Percentiles rank a stretch among this genome's conserved stretches.
Evolutionary conservation across 2,888 invertebrate genomes (phyloP).

Genomic region (Stratiomys singularior): DNA sequence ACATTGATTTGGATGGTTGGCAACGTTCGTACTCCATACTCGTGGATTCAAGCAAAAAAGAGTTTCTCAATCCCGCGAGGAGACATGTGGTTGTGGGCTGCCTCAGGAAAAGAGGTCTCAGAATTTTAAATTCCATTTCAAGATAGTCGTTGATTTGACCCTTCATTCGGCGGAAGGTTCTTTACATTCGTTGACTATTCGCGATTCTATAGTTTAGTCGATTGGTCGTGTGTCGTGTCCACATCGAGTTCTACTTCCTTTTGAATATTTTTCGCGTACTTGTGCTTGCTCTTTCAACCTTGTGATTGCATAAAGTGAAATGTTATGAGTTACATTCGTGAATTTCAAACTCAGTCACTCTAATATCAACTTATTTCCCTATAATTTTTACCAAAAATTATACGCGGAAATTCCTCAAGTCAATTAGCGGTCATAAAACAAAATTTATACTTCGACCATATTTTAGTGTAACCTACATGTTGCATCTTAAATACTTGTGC

Average conservation of each 20-base stretch:
- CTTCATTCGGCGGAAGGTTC: conserved; percentile 36
- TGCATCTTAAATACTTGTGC: conserved; percentile 12
- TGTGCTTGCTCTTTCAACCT: neutral
- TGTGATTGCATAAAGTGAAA: conserved; percentile 2
- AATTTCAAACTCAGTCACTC: neutral
- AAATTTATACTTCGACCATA: conserved; percentile 32
- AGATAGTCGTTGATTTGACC: conserved; percentile 41
- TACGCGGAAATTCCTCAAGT: conserved; percentile 14
- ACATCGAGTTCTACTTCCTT: neutral
- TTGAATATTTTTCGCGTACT: neutral
- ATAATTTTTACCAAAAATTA: conserved; percentile 9
- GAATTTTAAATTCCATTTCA: conserved; percentile 43
- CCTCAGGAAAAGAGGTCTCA: conserved; percentile 35
- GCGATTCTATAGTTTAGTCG: neutral
- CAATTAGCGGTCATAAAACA: conserved; percentile 27
- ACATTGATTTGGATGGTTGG: conserved; percentile 12
- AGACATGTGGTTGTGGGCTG: conserved; percentile 25
- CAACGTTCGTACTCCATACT: no score
- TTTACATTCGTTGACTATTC: conserved; percentile 17
- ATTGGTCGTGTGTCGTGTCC: conserved; percentile 3
- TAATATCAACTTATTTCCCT: neutral
- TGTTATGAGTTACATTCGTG: neutral
- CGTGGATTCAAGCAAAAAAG: conserved; percentile 1
- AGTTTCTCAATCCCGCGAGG: conserved; percentile 1
- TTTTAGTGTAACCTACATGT: conserved; percentile 34